These are phyloP conservation scores for Hedya salicella DNA, from an alignment of 2,888 invertebrate genomes.

Conservation along the genomic window DNA sequence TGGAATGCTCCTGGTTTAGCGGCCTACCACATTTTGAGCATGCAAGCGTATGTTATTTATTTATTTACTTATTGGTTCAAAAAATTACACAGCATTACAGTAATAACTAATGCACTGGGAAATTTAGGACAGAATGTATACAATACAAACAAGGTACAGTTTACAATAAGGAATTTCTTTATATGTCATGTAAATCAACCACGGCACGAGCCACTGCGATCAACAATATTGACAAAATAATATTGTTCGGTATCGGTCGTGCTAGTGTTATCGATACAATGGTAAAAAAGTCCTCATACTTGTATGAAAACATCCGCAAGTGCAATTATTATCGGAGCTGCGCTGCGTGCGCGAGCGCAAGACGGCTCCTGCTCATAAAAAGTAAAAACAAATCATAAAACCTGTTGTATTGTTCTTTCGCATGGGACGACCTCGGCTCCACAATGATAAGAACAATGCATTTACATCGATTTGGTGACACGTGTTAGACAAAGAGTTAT, in stretches of 20 bases:
- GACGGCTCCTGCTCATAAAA: constrained; percentile 60
- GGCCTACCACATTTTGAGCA: too few species aligned
- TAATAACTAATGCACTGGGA: too few species aligned
- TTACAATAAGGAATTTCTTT: too few species aligned
- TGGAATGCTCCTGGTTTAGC: too few species aligned
- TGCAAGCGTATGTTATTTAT: too few species aligned
- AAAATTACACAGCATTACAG: too few species aligned
- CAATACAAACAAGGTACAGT: too few species aligned
- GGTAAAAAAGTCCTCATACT: constrained; percentile 30
- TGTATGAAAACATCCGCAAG: constrained; percentile 64
- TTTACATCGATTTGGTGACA: constrained; percentile 69
- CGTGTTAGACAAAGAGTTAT: constrained; percentile 62
- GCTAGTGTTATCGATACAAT: constrained; percentile 39
- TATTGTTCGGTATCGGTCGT: constrained; percentile 23
- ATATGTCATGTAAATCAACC: too few species aligned
- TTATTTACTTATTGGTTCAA: too few species aligned
- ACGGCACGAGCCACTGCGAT: constrained; percentile 15
- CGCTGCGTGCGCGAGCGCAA: constrained; percentile 50
- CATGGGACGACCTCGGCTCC: constrained; percentile 65
- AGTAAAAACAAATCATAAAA: constrained; percentile 77
- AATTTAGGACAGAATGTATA: too few species aligned
- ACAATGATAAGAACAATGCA: constrained; percentile 68
- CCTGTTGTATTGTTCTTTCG: constrained; percentile 80
- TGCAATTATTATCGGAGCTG: constrained; percentile 56
- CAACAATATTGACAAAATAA: constrained; percentile 27